Evolutionary conservation across 2,888 invertebrate genomes (phyloP).

Genomic region (Aspidiotus rigidus): DNA sequence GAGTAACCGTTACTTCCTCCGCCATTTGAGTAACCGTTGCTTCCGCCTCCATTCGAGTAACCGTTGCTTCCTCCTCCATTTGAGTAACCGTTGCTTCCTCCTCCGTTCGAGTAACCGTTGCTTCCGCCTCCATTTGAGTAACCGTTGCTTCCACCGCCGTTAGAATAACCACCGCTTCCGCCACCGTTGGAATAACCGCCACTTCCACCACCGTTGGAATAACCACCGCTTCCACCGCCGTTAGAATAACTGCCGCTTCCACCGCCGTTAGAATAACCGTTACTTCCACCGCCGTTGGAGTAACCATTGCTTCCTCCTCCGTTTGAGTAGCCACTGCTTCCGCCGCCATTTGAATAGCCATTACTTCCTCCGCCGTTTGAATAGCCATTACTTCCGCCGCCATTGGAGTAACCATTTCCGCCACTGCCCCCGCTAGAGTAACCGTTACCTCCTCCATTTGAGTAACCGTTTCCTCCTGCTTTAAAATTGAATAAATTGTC

Average conservation of each 20-base stretch:
- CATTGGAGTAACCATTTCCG: conserved; percentile 1
- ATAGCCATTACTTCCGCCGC: conserved; percentile 1
- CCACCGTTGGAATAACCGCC: background rate
- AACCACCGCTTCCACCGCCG: conserved; percentile 16
- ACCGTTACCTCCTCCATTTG: conserved; percentile 11
- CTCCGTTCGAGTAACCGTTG: conserved; percentile 19
- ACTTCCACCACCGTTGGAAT: conserved; percentile 11
- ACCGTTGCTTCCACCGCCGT: background rate
- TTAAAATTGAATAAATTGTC: no score
- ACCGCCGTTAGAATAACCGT: no score
- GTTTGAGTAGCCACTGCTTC: background rate
- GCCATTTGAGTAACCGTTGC: background rate
- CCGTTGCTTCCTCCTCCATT: background rate
- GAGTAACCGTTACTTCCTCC: background rate
- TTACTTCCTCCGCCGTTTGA: background rate
- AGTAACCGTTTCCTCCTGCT: conserved; percentile 16
- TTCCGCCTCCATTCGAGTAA: background rate
- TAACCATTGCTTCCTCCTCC: no score
- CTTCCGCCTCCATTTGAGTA: background rate
- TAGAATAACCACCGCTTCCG: background rate
- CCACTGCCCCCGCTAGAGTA: background rate
- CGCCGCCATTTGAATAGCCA: background rate
- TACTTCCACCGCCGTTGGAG: no score
- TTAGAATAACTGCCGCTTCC: no score
- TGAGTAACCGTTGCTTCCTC: conserved; percentile 1